Evolutionary conservation across 2,888 invertebrate species (phyloP).

Genomic region (Platynereis dumerilii): DNA sequence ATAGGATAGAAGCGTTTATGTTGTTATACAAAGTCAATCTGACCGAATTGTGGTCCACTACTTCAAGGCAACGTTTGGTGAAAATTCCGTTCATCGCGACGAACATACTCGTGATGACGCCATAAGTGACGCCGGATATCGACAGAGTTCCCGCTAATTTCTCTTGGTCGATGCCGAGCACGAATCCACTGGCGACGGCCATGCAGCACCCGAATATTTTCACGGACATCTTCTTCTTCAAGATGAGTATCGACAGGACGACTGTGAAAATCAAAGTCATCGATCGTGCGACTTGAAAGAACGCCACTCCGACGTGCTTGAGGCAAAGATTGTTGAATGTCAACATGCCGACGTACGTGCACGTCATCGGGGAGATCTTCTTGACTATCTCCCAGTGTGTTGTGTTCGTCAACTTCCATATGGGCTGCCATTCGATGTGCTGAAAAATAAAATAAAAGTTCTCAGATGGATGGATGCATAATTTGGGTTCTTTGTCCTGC

Average conservation of each 20-base stretch:
- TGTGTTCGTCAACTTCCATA: too few relatives aligned
- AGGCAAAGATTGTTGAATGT: constrained; percentile 62
- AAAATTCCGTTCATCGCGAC: constrained; percentile 60
- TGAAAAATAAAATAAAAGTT: too few relatives aligned
- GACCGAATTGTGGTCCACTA: constrained; percentile 50
- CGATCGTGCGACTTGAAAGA: constrained; percentile 61
- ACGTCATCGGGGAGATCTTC: constrained; percentile 49
- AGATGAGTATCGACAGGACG: constrained; percentile 50
- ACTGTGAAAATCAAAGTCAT: constrained; percentile 61
- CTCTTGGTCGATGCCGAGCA: constrained; percentile 60
- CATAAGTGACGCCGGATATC: constrained; percentile 56
- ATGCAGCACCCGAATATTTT: constrained; percentile 50
- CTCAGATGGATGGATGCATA: too few relatives aligned
- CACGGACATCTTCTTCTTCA: constrained; percentile 46
- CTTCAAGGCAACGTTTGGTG: constrained; percentile 54
- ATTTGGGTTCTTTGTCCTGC: too few relatives aligned
- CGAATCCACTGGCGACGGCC: constrained; percentile 56
- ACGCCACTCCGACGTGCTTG: constrained; percentile 61
- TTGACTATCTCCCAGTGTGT: constrained; percentile 6
- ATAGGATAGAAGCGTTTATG: constrained; percentile 51
- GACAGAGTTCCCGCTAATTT: constrained; percentile 53
- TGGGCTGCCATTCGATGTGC: too few relatives aligned
- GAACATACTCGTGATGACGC: constrained; percentile 56
- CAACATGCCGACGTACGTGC: constrained; percentile 53
- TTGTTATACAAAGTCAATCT: constrained; percentile 57